Base-by-base conservation (phyloP, 2,797 vertebrate genomes). In the Rachycentron canadum region DNA sequence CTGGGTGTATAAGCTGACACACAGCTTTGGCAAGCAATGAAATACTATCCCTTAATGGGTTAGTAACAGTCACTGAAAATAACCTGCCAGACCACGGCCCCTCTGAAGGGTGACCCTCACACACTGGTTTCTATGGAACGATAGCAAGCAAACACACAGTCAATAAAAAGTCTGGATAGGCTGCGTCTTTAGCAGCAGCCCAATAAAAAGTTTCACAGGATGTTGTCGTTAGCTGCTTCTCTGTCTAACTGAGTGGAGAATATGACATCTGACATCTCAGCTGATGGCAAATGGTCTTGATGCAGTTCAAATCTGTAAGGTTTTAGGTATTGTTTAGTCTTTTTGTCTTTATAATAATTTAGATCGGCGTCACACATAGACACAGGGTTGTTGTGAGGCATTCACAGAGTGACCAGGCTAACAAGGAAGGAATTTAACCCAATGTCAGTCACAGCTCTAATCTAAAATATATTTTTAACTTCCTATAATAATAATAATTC, bases 21-120 rank as follows among this genome's bases (percentile, higher is more conserved):
- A 68, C 43, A 83, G 23, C 67, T 32, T 65, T 50, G 55, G 23
- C 60, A 58, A 28, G 38, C 58, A 72, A 70, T 87, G 85, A 86
- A 87, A 87, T 61, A 71, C 65, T 78, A 82, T 76, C 87, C 82
- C 59, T 72, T 70, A 64, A 81, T 74, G 66, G 79, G 89, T 63
- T 85, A 71, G 91, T 88, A 92, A 92, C 90, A 82, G 79, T 69
- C 72, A 86, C 88, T 88, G 86, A 88, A 92, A 93, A 92, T 92
- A 94, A 88, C 87, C 84, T 40, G 67, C 65, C 56, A 41, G 56
- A 63, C 61, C 74, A 58, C 76, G 76, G 59, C 59, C 71, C 83
- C 79, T 67, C 65, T 79, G 78, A 73, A 81, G 87, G 83, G 89
- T 90, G 89, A 93, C 92, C 89, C 91, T 88, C 87, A 89, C 86